Conservation (phyloP, 1,140 invertebrate species). For the Cotesia vestalis region DNA sequence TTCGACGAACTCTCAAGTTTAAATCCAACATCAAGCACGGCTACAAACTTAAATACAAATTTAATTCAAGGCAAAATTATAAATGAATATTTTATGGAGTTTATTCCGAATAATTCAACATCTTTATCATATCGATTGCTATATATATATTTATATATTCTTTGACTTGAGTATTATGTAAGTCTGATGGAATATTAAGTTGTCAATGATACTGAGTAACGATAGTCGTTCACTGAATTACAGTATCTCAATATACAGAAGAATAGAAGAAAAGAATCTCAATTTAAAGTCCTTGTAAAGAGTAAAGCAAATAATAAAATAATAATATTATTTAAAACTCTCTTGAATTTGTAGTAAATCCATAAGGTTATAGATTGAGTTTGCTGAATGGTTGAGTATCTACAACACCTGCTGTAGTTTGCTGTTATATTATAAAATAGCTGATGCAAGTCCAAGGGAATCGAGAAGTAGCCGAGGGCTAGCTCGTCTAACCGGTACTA, state of each 20-base stretch:
- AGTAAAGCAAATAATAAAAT: neutral
- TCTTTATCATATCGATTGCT: too few species aligned
- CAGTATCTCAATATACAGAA: too few species aligned
- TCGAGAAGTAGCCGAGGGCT: constrained; percentile 47
- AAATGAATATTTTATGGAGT: too few species aligned
- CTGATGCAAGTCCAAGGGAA: constrained; percentile 50
- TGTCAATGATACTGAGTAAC: too few species aligned
- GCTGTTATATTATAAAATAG: constrained; percentile 11
- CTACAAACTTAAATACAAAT: too few species aligned
- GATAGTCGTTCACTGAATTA: too few species aligned
- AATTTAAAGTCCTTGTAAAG: too few species aligned
- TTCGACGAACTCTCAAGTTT: too few species aligned
- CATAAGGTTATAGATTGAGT: constrained; percentile 14
- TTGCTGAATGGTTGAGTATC: constrained; percentile 35
- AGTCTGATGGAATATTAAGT: neutral
- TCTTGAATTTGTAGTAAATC: neutral
- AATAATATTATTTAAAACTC: neutral
- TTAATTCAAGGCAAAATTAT: too few species aligned
- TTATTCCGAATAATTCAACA: too few species aligned
- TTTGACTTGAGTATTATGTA: neutral
- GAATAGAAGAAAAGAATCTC: too few species aligned
- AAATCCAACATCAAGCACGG: neutral
- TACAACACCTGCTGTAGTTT: constrained; percentile 41
- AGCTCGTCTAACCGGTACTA: constrained; percentile 58
- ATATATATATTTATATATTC: too few species aligned